Conservation (phyloP, 92 coral and sea anemone species). For the Epizoanthus illoricatus region DNA sequence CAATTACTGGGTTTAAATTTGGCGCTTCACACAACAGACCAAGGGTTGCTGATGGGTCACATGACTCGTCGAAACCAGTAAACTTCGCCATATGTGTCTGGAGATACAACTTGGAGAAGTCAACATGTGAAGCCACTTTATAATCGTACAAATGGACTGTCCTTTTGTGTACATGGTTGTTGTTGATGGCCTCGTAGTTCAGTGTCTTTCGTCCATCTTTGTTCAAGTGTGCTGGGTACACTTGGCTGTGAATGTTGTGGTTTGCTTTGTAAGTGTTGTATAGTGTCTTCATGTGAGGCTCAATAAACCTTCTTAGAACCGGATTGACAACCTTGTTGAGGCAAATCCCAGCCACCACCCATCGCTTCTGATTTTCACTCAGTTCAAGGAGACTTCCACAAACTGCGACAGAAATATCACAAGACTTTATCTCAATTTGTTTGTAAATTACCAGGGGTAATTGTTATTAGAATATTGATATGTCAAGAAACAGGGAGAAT, state of each 20-base stretch:
- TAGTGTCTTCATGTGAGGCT: conserved; percentile 1
- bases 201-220: conserved; percentile 25
- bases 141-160: conserved; percentile 26
- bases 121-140: conserved; percentile 38
- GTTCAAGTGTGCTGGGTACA: not conserved
- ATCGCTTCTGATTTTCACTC: conserved; percentile 51
- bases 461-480: too few species aligned
- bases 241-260: conserved; percentile 37
- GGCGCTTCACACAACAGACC: conserved; percentile 37
- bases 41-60: conserved; percentile 50
- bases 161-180: conserved; percentile 23
- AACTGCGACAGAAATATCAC: not conserved
- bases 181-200: conserved; percentile 45
- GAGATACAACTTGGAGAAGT: not conserved
- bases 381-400: conserved; percentile 8
- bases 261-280: conserved; percentile 19
- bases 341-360: conserved; percentile 59
- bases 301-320: not conserved
- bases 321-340: conserved; percentile 52
- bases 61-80: conserved; percentile 51
- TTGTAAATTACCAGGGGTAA: not conserved
- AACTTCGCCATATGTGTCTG: conserved; percentile 14
- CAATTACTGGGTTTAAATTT: too few species aligned
- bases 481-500: too few species aligned
- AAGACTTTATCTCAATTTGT: too few species aligned